Base-by-base conservation (phyloP, 2,113 vertebrate species). In the Orientallactaga bullata region DNA sequence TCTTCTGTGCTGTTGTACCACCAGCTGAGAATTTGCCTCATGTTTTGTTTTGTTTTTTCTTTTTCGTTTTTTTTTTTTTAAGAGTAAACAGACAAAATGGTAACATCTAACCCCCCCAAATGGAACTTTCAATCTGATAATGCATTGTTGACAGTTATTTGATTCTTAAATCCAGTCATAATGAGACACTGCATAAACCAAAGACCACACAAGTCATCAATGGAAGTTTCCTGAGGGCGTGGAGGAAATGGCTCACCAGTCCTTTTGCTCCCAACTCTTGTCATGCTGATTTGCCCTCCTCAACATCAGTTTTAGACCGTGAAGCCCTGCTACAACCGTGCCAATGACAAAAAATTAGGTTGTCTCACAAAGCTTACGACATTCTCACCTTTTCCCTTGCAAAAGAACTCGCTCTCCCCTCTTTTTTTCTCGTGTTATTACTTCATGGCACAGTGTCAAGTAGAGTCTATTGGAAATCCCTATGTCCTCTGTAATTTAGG, bases 161-260 rank as follows among this genome's bases (percentile, higher is more conserved):
- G n/a, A 65, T 74, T 93, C 83, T 80, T 87, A 28, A 69, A 77
- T 81, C 47, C 63, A 95, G 93, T 96, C 93, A 92, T 92, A 94
- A 55, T 16, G 88, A 65, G 77, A 58, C 8, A 47, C 81, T 61
- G 26, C 86, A 81, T 72, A 83, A 95, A 30, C 28, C 74, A 89
- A 88, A 91, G 95, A 66, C 65, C 94, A 91, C 87, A 93, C 12
- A 5, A 35, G 85, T 77, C 77, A 82, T 65, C n/a, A 30, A 60
- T 55, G 42, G 51, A 77, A 82, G n/a, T 76, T 42, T 79, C 88
- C 78, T 77, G 72, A 94, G 86, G 93, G 94, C 20, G 80, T 91
- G 94, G 93, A 92, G 94, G 88, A 97, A 95, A 93, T 86, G n/a
- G 72, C 60, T 84, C 76, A 24, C n/a, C 80, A 18, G 7, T 74